Conservation (phyloP, 2,888 invertebrate species). For the Spatulosminthurus flaviceps region DNA sequence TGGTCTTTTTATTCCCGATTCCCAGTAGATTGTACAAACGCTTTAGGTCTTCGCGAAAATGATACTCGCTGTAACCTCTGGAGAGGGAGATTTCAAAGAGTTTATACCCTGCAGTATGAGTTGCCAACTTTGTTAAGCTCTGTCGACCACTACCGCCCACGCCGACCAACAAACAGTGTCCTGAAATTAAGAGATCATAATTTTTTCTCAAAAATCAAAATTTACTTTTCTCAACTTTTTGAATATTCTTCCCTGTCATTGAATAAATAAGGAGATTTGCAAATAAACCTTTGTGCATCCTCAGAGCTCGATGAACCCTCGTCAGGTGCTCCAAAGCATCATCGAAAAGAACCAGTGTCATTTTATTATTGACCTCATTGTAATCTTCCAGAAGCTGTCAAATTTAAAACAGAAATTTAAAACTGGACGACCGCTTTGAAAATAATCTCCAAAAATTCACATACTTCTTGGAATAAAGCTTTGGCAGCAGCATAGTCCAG, state of each 20-base stretch:
- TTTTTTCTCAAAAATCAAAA: background rate
- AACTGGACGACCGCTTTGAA: too few relatives aligned
- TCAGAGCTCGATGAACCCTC: constrained; percentile 82
- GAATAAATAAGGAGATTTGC: background rate
- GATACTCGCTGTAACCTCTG: constrained; percentile 84
- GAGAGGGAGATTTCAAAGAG: constrained; percentile 83
- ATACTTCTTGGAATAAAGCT: constrained; percentile 84
- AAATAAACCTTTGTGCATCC: constrained; percentile 73
- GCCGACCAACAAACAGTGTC: constrained; percentile 86
- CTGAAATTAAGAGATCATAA: constrained; percentile 65
- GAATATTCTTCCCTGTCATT: background rate
- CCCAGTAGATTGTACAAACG: constrained; percentile 79
- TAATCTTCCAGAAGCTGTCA: constrained; percentile 83
- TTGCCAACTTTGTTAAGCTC: constrained; percentile 79
- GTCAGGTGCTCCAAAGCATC: constrained; percentile 92
- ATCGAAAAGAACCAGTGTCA: constrained; percentile 87
- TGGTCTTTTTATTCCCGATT: constrained; percentile 79
- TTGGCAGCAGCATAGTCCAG: constrained; percentile 90
- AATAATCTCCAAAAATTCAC: too few relatives aligned
- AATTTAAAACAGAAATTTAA: too few relatives aligned
- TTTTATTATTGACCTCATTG: constrained; percentile 76
- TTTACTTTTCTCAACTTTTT: background rate
- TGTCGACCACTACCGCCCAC: constrained; percentile 91
- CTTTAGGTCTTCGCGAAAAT: constrained; percentile 89
- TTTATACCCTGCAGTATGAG: constrained; percentile 78